These are phyloP conservation scores for Phocoena sinus DNA, from an alignment of 2,113 vertebrate species.

Conservation along the genomic window DNA sequence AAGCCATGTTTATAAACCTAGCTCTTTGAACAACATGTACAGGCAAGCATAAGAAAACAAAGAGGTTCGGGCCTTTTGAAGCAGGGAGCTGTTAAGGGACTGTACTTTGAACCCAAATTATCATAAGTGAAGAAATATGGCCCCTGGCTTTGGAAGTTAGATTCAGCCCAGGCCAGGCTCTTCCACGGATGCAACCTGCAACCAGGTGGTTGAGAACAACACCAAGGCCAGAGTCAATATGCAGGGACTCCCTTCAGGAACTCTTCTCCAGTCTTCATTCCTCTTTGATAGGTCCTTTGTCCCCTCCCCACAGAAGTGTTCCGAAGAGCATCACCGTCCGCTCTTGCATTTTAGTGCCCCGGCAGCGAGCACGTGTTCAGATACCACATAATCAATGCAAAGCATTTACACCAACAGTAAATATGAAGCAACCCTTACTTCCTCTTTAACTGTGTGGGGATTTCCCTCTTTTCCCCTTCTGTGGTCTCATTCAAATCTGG, in stretches of 20 bases:
- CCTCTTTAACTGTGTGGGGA: not conserved
- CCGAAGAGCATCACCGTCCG: not conserved
- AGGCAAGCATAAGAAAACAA: not conserved
- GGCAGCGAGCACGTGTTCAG: not conserved
- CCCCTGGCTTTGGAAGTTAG: not conserved
- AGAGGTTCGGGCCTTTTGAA: conserved; percentile 39
- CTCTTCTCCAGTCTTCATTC: not conserved
- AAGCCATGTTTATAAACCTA: not conserved
- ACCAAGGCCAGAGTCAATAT: not conserved
- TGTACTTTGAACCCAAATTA: conserved; percentile 38
- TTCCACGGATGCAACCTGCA: not conserved
- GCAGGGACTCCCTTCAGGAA: not conserved
- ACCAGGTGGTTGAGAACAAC: not conserved
- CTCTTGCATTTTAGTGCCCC: not conserved
- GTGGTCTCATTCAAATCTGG: not conserved
- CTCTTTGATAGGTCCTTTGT: not conserved
- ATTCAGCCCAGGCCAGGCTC: not conserved
- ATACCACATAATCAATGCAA: not conserved
- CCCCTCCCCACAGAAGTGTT: not conserved
- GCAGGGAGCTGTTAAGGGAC: not conserved
- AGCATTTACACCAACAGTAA: not conserved
- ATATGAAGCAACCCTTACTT: not conserved
- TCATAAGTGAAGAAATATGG: conserved; percentile 3
- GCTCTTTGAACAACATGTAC: conserved; percentile 10
- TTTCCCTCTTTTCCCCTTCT: not conserved